Base-by-base conservation (phyloP, 2,888 invertebrate species). In the Plagodis dolabraria region DNA sequence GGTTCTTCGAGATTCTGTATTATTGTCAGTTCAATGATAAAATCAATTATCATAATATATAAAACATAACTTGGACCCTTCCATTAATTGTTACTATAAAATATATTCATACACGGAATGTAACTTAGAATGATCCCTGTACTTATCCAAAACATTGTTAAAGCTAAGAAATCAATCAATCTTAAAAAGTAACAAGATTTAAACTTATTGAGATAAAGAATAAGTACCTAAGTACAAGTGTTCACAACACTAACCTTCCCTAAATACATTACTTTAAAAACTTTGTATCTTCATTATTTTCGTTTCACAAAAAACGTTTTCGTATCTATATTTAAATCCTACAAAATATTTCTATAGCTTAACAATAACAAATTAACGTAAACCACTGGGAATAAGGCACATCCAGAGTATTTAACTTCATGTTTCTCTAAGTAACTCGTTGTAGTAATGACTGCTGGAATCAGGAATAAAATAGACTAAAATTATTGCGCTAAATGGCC, bases 371-470 rank as follows among this genome's bases (percentile, higher is more conserved):
- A 45, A 38, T 47, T 42, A 53, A 42, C 22, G 22, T 42, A 57
- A 52, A 47, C 46, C 53, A 65, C 63, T 68, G 57, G 54, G 48
- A 53, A 52, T 57, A 79, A 78, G 77, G 77, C 78, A 78, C 78
- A 66, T 67, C 46, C 53, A 59, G 54, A 57, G 66, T 49, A 33
- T 54, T 22, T 57, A 54, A 40, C 40, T 35, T 33, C 47, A 55
- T 44, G 48, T 53, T 48, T 22, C 22, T 22, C 42, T 48, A 56
- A 9, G 46, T 56, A 53, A 47, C 50, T 57, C 53, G 55, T 48
- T 52, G 60, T 43, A 53, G 60, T 49, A 53, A 57, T 60, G 60
- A 60, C 60, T 10, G 35, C 38, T 44, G 47, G 38, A n/a, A 43
- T 50, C 50, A 60, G 43, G 33, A 45, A n/a, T 42, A 49, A 47